Evolutionary conservation across 2,888 invertebrate species (phyloP), one percentile per base, ranked within the genome.

Genomic region (Cataglyphis livida): DNA sequence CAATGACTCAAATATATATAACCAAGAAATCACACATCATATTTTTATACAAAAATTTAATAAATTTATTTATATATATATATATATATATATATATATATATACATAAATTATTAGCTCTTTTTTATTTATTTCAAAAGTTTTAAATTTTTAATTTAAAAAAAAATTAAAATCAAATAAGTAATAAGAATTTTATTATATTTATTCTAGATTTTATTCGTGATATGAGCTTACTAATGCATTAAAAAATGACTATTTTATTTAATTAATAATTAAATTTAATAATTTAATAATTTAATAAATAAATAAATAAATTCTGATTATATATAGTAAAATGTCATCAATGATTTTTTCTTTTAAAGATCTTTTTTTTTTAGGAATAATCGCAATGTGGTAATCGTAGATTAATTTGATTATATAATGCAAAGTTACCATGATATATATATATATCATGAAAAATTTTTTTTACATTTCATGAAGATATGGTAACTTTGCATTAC

Each of bases 91-190:
- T 21, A 15, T 6, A 25, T 25, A 1, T 25, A 21, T 21, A 21
- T 21, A 21, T 25, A 25, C 1, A 25, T 44, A n/a, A 54, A 54
- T 76, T 68, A 64, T 5, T 41, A 6, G 3, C 15, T 32, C 32
- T 5, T 5, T 57, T 41, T 15, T 21, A 15, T 71, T 41, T 6
- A 18, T 70, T 51, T 21, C 18, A 21, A 5, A 21, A 25, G 9
- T 9, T 25, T 28, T 15, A 15, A 71, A 57, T 51, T 59, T 79
- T 59, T 59, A 35, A 59, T 57, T 54, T 76, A 28, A 41, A 68
- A 68, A 73, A 1, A 59, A 73, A 59, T 78, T 57, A 57, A 51
- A n/a, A 78, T 71, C 21, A 21, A 15, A 6, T 18, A 21, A 21
- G 32, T 38, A 71, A 35, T 32, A 51, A 21, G 21, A 15, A 57